Conservation (phyloP, 2,888 invertebrate genomes). For the Ryuthela nishihirai region DNA sequence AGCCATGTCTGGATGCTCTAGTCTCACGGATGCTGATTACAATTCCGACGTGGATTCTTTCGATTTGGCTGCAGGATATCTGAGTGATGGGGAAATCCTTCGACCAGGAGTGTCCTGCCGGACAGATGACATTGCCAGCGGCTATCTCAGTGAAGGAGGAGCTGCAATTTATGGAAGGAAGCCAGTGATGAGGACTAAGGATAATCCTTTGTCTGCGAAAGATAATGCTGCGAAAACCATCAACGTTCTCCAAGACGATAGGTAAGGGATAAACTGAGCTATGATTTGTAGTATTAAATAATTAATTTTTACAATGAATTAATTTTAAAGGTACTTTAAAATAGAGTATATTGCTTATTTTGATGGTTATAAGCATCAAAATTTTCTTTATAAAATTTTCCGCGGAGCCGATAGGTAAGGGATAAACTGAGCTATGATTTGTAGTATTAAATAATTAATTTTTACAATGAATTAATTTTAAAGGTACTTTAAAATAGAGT, state of each 20-base stretch:
- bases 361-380: no score
- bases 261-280: no score
- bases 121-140: slow-evolving; percentile 74
- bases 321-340: no score
- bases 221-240: slow-evolving; percentile 16
- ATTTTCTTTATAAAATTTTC: no score
- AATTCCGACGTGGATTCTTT: slow-evolving; percentile 52
- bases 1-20: slow-evolving; percentile 45
- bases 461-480: no score
- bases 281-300: no score
- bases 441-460: no score
- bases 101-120: slow-evolving; percentile 34
- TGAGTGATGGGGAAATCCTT: slow-evolving; percentile 85
- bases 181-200: slow-evolving; percentile 42
- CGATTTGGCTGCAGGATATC: slow-evolving; percentile 52
- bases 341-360: no score
- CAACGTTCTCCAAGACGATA: slow-evolving; percentile 33
- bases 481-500: no score
- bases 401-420: no score
- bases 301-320: no score
- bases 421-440: no score
- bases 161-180: slow-evolving; percentile 56
- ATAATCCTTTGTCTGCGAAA: background rate
- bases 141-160: slow-evolving; percentile 88
- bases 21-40: slow-evolving; percentile 45